Evolutionary conservation across 2,888 invertebrate genomes (phyloP).

Genomic region (Itoplectis maculator): DNA sequence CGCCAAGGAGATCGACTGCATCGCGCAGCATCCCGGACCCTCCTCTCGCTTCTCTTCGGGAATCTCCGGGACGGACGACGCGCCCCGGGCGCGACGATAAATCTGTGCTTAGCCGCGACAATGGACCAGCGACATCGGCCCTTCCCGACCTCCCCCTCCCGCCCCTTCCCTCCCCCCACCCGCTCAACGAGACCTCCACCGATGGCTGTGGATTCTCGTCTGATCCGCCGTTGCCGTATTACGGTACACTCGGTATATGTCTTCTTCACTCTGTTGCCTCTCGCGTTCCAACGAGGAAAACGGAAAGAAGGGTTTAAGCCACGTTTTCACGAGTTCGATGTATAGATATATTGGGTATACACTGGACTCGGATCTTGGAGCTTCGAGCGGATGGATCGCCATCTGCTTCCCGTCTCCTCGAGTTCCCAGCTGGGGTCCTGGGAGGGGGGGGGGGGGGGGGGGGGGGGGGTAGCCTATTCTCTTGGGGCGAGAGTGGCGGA

Average conservation of each 20-base stretch:
- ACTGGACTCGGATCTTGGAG: conserved; percentile 67
- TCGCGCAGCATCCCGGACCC: conserved; percentile 49
- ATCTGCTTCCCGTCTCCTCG: conserved; percentile 61
- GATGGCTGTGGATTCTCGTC: conserved; percentile 57
- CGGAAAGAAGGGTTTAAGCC: conserved; percentile 81
- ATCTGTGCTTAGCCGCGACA: conserved; percentile 82
- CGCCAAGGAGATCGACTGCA: conserved; percentile 62
- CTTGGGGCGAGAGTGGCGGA: conserved; percentile 61
- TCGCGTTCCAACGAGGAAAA: conserved; percentile 68
- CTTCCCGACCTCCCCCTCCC: conserved; percentile 16
- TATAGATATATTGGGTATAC: conserved; percentile 56
- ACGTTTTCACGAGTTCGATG: conserved; percentile 75
- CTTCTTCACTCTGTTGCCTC: conserved; percentile 54
- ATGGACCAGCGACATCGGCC: conserved; percentile 72
- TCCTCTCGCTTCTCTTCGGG: conserved; percentile 53
- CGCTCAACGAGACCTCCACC: too few relatives aligned
- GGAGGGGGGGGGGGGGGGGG: too few relatives aligned
- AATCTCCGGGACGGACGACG: conserved; percentile 68
- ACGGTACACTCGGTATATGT: conserved; percentile 1
- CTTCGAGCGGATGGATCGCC: conserved; percentile 77
- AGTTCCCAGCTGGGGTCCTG: conserved; percentile 24
- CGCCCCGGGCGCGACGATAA: conserved; percentile 79
- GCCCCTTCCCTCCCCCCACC: too few relatives aligned
- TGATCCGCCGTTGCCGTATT: conserved; percentile 20
- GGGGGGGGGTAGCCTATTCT: too few relatives aligned